Conservation (phyloP, 2,888 invertebrate species). For the Saturnia pavonia region DNA sequence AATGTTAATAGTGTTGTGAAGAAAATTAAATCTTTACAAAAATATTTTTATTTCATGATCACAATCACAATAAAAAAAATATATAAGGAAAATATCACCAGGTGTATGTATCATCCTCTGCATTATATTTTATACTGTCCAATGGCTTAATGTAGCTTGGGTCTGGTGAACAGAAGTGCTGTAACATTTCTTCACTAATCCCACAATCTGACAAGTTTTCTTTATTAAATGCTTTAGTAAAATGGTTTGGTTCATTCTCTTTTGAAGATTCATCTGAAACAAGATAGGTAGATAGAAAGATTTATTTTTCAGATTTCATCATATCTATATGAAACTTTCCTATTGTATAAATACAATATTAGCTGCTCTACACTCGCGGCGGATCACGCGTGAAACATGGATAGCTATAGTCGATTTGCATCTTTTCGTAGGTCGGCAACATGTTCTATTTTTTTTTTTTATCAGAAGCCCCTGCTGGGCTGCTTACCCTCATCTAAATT, state of each 20-base stretch:
- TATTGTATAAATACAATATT: too few species aligned
- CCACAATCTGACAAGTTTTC: constrained; percentile 96
- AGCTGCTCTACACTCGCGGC: too few species aligned
- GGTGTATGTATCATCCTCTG: constrained; percentile 80
- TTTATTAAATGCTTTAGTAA: constrained; percentile 86
- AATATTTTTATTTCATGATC: constrained; percentile 50
- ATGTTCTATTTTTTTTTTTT: too few species aligned
- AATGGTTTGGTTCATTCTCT: constrained; percentile 74
- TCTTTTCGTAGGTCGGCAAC: too few species aligned
- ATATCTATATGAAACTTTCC: too few species aligned
- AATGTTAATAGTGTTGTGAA: neutral
- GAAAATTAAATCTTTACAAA: constrained; percentile 27
- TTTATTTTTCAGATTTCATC: too few species aligned
- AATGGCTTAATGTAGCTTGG: constrained; percentile 74
- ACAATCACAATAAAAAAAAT: constrained; percentile 37
- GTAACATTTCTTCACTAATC: constrained; percentile 83
- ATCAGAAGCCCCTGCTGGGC: too few species aligned
- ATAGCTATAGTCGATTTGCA: too few species aligned
- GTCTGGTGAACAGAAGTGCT: constrained; percentile 85
- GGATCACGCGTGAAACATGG: too few species aligned
- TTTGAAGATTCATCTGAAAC: constrained; percentile 74
- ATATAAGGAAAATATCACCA: constrained; percentile 58
- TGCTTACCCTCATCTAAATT: too few species aligned
- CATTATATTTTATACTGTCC: constrained; percentile 85
- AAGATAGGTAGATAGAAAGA: constrained; percentile 10